A percentile compares a stretch with the other conserved stretches of the same genome.
These are phyloP conservation scores for Puffinus mauretanicus DNA, from an alignment of 2,113 vertebrate species.

Conservation along the genomic window DNA sequence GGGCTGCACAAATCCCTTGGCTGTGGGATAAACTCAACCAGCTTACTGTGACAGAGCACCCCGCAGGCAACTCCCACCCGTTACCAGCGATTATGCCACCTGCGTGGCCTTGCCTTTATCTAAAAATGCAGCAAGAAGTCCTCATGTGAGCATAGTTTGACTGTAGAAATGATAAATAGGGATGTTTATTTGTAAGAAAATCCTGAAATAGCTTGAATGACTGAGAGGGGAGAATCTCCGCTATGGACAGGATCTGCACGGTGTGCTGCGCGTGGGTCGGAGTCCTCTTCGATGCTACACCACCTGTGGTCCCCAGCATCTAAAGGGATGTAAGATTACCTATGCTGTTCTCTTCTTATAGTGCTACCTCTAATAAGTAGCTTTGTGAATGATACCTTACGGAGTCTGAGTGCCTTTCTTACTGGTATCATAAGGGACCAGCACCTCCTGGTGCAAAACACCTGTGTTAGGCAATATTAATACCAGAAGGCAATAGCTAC, in stretches of 20 bases:
- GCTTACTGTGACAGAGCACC: accelerated
- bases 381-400: background rate
- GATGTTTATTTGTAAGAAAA: background rate
- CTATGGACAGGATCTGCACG: background rate
- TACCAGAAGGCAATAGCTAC: background rate
- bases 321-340: background rate
- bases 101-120: background rate
- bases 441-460: background rate
- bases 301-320: background rate
- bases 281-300: background rate
- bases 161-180: background rate
- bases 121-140: background rate
- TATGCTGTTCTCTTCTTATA: background rate
- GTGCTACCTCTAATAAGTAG: background rate
- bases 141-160: background rate
- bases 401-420: background rate
- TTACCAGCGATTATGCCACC: background rate
- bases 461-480: background rate
- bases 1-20: background rate
- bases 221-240: background rate
- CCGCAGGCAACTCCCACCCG: background rate
- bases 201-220: background rate
- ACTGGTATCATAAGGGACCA: background rate
- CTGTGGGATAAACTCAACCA: background rate
- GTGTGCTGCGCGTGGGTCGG: accelerated